Conservation (phyloP, 2,797 vertebrate species). For the Notoglanidium macrostoma region DNA sequence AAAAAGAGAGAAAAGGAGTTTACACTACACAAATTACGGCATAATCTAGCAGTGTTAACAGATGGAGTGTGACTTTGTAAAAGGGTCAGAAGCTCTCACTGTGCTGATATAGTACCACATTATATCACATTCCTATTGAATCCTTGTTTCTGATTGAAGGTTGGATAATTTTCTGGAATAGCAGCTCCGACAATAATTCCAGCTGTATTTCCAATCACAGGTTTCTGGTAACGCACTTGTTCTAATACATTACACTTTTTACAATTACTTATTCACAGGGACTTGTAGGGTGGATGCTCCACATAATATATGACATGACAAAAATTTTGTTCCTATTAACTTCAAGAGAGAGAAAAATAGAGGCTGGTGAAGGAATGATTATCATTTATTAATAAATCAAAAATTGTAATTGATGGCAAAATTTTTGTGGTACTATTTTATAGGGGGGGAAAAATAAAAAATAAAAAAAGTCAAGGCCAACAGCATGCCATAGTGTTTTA, state of each 20-base stretch:
- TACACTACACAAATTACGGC: too few relatives aligned
- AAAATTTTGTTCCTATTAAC: neutral
- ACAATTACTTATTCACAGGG: neutral
- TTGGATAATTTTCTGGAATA: neutral
- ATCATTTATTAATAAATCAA: neutral
- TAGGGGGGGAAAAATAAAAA: too few relatives aligned
- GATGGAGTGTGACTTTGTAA: conserved; percentile 6
- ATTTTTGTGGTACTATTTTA: neutral
- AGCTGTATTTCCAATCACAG: neutral
- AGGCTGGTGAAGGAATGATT: neutral
- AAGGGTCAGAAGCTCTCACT: neutral
- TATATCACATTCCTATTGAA: neutral
- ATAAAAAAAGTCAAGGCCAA: too few relatives aligned
- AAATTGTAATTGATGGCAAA: neutral
- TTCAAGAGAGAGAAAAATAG: neutral
- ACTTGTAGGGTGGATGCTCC: neutral
- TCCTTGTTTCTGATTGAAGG: neutral
- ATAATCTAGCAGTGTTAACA: neutral
- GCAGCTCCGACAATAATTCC: neutral
- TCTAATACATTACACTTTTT: neutral
- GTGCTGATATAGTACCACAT: neutral
- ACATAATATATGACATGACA: neutral
- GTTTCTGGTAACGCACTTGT: neutral
- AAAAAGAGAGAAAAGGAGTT: neutral
- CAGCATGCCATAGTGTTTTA: neutral